Base-by-base conservation (phyloP, 2,888 invertebrate species). In the Ecdyonurus torrentis region DNA sequence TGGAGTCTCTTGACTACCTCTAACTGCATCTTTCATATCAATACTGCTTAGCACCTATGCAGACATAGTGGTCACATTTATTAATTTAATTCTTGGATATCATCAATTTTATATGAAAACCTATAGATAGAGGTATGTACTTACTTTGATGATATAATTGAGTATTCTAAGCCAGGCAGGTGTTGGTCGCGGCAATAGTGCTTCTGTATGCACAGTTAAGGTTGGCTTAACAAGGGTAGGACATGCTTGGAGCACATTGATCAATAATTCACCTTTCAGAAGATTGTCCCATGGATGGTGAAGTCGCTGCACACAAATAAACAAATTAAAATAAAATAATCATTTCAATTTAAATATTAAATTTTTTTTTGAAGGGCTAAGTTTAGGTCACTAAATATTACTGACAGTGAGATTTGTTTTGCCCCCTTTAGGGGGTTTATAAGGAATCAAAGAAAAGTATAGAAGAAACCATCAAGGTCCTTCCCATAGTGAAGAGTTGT, bases 201-300 rank as follows among this genome's bases (percentile, higher is more conserved):
- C 79, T 1, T 79, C 75, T 64, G 83, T 83, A 15, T 84, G 76
- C 52, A 80, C 77, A 61, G 70, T 74, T 68, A 87, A 79, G 18
- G 86, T 75, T 1, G 81, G 79, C 71, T 83, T 81, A 19, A 83
- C 82, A 61, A 89, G 75, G 71, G 66, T 66, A 23, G 68, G 67
- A 60, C 66, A 66, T 18, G 63, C 63, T 23, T 20, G n/a, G 19
- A 67, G 55, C n/a, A 66, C 64, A 25, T 65, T 60, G 5, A 63
- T 24, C 50, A 66, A 58, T 18, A 68, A 52, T 50, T 67, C 64
- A 2, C 62, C 25, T n/a, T 53, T 20, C 1, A 60, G 15, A 1
- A 63, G 52, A 50, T 66, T 37, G 25, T 66, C 65, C 67, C 68
- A 68, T 19, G 66, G 66, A 50, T 61, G 62, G n/a, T 64, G 62